Conservation (phyloP, 2,113 vertebrate genomes). For the Pitta sordida region DNA sequence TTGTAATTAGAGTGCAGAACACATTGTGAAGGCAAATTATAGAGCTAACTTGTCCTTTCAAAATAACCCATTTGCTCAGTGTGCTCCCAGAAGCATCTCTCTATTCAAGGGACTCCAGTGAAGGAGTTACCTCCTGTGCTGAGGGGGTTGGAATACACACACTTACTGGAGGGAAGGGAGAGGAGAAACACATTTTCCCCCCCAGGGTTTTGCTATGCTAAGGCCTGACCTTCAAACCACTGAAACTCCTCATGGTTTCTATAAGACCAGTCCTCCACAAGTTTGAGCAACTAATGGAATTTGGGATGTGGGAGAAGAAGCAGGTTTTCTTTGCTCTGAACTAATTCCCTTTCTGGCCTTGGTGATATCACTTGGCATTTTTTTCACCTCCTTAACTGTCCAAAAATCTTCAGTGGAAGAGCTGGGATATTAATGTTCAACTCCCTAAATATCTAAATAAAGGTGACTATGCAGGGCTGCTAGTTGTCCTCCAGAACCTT, state of each 20-base stretch:
- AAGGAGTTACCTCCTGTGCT: neutral
- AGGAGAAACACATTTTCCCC: neutral
- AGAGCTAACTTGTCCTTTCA: slow-evolving; percentile 60
- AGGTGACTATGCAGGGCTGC: neutral
- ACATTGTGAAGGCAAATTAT: slow-evolving; percentile 36
- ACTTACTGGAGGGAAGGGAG: slow-evolving; percentile 7
- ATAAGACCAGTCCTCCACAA: neutral
- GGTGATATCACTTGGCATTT: neutral
- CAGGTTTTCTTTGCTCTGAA: neutral
- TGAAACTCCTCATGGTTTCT: slow-evolving; percentile 14
- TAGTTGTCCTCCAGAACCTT: rapidly evolving
- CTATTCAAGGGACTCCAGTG: slow-evolving; percentile 15
- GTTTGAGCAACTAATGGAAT: neutral
- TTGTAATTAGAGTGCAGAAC: slow-evolving; percentile 58
- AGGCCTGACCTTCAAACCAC: slow-evolving; percentile 19
- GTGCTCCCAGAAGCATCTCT: slow-evolving; percentile 31
- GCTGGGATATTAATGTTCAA: neutral
- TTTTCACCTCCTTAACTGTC: neutral
- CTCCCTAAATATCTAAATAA: neutral
- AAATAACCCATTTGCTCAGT: slow-evolving; percentile 45
- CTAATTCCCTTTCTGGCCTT: neutral
- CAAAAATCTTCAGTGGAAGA: neutral
- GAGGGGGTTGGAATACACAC: neutral
- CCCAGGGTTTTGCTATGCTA: neutral
- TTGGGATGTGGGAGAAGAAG: neutral